Evolutionary conservation across 1,140 invertebrate species (phyloP), one percentile per base, ranked within the genome.

Genomic region (Dysdera silvatica): DNA sequence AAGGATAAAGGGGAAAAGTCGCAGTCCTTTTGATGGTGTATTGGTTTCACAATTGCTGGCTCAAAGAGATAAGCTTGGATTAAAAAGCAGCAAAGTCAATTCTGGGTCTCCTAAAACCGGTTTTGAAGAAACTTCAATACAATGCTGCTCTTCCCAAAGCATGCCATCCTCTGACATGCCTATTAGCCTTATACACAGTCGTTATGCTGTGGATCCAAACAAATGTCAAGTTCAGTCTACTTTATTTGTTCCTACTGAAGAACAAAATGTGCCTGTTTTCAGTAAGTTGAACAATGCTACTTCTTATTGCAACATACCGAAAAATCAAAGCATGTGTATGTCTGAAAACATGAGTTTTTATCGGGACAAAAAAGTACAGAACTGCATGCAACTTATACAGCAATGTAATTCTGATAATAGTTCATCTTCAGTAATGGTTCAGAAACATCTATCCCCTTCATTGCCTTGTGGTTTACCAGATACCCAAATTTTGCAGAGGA

Each of bases 11-110:
- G 55, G 55, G 5, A 57, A 61, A 68, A 65, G 59, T 29, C 28
- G 62, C 33, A 68, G 64, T 65, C 68, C 67, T 28, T 70, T 67
- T 62, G 70, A 71, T 33, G 65, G 67, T 41, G 68, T 70, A 16
- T 60, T 70, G 35, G 70, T 71, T 3, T 71, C 70, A 16, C 67
- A 71, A 45, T 48, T 71, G 14, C 53, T 71, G 29, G 67, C 68
- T 3, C 67, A 70, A 35, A 40, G 70, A 24, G 69, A 71, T 43
- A 71, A 70, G 60, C 32, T 65, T 31, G 51, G 29, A 20, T 29
- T 55, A 33, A 59, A 57, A 32, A n/a, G n/a, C n/a, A n/a, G n/a
- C n/a, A 61, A 63, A 49, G 64, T 53, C 29, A 67, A 67, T 52
- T 35, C 31, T 16, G 56, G 43, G 33, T 32, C 33, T 48, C 29